Conservation (phyloP, 2,113 vertebrate species). For the Callipepla squamata region DNA sequence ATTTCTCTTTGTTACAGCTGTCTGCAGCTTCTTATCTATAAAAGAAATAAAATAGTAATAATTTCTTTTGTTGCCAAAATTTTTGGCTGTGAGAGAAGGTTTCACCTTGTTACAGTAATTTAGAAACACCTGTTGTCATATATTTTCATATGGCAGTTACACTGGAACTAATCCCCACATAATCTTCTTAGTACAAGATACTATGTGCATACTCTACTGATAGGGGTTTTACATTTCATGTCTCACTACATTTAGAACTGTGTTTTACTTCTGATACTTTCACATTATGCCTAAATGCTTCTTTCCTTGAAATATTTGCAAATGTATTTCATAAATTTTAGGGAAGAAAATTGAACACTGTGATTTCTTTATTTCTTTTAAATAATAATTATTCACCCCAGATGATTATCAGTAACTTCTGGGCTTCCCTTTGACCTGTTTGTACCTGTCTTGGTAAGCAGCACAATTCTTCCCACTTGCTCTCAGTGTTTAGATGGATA, state of each 20-base stretch:
- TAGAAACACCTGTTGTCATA: constrained; percentile 64
- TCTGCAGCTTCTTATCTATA: constrained; percentile 47
- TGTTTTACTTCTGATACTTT: constrained; percentile 6
- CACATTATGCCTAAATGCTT: not conserved
- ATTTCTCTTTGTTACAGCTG: constrained; percentile 51
- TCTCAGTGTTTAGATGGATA: not conserved
- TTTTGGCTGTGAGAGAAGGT: constrained; percentile 34
- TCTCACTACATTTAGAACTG: constrained; percentile 9
- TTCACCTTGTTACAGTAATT: constrained; percentile 61
- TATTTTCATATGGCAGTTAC: constrained; percentile 54
- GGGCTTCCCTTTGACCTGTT: accelerated
- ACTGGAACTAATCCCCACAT: constrained; percentile 60
- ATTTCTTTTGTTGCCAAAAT: constrained; percentile 34
- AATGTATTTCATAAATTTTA: not conserved
- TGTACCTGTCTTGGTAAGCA: not conserved
- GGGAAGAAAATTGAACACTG: not conserved
- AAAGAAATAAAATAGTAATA: not conserved
- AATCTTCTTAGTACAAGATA: constrained; percentile 12
- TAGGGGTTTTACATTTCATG: constrained; percentile 21
- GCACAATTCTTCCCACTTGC: not conserved
- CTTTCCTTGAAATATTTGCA: not conserved
- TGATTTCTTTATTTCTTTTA: not conserved
- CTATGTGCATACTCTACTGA: not conserved
- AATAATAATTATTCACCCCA: not conserved
- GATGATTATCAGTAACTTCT: not conserved